A percentile compares a stretch with the other conserved stretches of the same genome.
Conservation (phyloP, 1,140 invertebrate genomes). For the Nylanderia fulva region DNA sequence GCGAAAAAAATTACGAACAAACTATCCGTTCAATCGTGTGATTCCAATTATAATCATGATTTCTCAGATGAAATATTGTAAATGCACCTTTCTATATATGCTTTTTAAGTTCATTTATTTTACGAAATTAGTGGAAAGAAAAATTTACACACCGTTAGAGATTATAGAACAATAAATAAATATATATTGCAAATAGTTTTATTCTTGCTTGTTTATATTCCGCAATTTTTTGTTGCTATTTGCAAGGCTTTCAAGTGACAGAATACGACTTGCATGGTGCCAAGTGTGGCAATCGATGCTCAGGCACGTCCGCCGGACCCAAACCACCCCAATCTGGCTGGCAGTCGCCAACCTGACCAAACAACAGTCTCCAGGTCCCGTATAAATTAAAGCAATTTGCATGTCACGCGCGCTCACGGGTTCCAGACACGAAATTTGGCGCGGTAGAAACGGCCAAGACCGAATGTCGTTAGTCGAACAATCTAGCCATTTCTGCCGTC, state of each 20-base stretch:
- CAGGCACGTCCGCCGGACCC: slow-evolving; percentile 72
- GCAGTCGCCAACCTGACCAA: slow-evolving; percentile 76
- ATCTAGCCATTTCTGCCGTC: slow-evolving; percentile 52
- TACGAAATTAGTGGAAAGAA: no score
- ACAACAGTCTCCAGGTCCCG: slow-evolving; percentile 76
- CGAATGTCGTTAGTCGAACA: slow-evolving; percentile 46
- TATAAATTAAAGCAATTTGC: slow-evolving; percentile 83
- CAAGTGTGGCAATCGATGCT: slow-evolving; percentile 71
- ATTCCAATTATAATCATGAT: background rate
- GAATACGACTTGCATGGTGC: slow-evolving; percentile 54
- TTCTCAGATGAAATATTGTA: background rate
- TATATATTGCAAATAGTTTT: background rate
- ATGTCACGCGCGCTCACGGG: slow-evolving; percentile 69
- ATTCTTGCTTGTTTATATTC: background rate
- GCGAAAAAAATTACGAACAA: background rate
- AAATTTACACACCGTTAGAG: background rate
- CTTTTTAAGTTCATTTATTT: background rate
- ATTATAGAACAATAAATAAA: slow-evolving; percentile 22
- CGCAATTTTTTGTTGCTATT: background rate
- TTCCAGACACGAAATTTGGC: slow-evolving; percentile 53
- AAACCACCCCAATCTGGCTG: slow-evolving; percentile 68
- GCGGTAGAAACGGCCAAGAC: slow-evolving; percentile 42
- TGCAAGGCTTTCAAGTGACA: slow-evolving; percentile 49
- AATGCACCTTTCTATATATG: background rate
- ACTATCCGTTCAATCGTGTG: background rate